Conservation (phyloP, 2,797 vertebrate species). For the Megalops cyprinoides region DNA sequence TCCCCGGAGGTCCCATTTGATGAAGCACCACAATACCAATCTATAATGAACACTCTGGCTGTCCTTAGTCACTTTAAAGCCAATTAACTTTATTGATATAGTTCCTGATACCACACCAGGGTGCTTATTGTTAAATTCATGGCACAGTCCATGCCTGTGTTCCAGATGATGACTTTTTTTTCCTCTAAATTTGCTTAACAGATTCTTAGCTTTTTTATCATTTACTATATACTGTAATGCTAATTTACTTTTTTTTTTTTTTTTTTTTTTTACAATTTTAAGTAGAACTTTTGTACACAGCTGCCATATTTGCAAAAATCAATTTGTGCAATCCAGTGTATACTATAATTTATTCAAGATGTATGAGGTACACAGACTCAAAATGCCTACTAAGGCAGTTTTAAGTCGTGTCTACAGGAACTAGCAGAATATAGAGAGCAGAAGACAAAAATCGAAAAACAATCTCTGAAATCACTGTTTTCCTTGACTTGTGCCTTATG, state of each 20-base stretch:
- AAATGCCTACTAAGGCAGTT: background rate
- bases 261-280: background rate
- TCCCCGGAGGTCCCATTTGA: background rate
- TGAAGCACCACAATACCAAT: conserved; percentile 20
- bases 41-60: conserved; percentile 21
- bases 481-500: background rate
- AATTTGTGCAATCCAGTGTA: background rate
- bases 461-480: conserved; percentile 4
- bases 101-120: conserved; percentile 36
- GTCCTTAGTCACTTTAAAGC: conserved; percentile 42
- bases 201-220: background rate
- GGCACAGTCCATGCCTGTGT: background rate
- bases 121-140: conserved; percentile 29
- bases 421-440: background rate
- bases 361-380: background rate
- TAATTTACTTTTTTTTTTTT: background rate
- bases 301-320: background rate
- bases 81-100: conserved; percentile 47
- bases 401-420: background rate
- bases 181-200: background rate
- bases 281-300: background rate
- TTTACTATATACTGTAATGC: background rate
- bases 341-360: background rate
- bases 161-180: conserved; percentile 19
- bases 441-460: conserved; percentile 20